These are phyloP conservation scores for Channa maculata DNA, from an alignment of 2,113 vertebrate genomes.

Conservation along the genomic window DNA sequence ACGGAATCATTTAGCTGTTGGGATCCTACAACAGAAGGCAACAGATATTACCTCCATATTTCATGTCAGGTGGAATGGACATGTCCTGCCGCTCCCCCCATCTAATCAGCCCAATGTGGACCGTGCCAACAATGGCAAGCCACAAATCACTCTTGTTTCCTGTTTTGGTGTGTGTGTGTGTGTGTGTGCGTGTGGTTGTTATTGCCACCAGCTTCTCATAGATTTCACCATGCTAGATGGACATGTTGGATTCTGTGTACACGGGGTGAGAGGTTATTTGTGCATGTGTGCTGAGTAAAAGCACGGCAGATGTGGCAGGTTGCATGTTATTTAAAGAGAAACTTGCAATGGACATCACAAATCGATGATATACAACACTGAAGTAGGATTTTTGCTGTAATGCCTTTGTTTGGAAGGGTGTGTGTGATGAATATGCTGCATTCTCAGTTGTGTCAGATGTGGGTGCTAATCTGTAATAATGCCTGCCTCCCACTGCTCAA, in stretches of 20 bases:
- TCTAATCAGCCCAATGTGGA: constrained; percentile 53
- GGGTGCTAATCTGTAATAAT: constrained; percentile 50
- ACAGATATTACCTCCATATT: constrained; percentile 70
- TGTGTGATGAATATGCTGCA: constrained; percentile 29
- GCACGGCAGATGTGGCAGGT: background rate
- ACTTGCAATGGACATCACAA: constrained; percentile 1
- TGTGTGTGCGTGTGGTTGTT: background rate
- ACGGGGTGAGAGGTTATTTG: constrained; percentile 1
- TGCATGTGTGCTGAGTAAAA: background rate
- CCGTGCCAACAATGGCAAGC: constrained; percentile 39
- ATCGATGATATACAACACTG: constrained; percentile 20
- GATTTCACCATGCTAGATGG: background rate
- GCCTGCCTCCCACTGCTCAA: constrained; percentile 31
- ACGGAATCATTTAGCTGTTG: constrained; percentile 64
- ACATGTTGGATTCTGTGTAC: background rate
- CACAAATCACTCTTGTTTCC: constrained; percentile 63
- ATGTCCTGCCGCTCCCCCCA: background rate
- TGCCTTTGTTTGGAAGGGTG: constrained; percentile 10
- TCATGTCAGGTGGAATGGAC: constrained; percentile 51
- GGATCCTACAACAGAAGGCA: constrained; percentile 61
- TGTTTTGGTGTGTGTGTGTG: constrained; percentile 2
- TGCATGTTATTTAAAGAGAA: background rate
- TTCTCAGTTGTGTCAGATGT: constrained; percentile 54
- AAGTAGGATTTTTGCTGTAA: background rate
- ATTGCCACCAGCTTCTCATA: background rate